These are phyloP conservation scores for Odontamblyopus lacepedii DNA, from an alignment of 2,797 vertebrate species.

Conservation along the genomic window DNA sequence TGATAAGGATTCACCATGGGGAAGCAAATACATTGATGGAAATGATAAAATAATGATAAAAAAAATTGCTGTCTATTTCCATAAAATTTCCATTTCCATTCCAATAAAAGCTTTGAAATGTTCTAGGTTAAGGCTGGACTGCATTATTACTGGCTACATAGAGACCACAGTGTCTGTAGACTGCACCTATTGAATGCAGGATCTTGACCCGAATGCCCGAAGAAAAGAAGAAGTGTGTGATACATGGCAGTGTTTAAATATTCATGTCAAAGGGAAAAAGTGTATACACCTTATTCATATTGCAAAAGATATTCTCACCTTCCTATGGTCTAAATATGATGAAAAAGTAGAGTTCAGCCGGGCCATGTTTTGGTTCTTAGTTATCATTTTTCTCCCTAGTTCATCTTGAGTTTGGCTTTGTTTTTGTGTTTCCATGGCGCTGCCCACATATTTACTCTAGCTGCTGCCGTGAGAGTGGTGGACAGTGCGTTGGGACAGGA, in stretches of 20 bases:
- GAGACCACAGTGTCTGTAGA: not conserved
- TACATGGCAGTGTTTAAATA: not conserved
- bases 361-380: slow-evolving; percentile 1
- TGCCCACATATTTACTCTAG: slow-evolving; percentile 20
- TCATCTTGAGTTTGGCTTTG: slow-evolving; percentile 7
- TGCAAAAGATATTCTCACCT: not conserved
- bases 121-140: too few relatives aligned
- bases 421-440: slow-evolving; percentile 22
- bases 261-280: not conserved
- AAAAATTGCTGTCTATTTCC: too few relatives aligned
- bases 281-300: not conserved
- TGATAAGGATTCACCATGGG: too few relatives aligned
- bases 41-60: too few relatives aligned
- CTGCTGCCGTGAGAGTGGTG: slow-evolving; percentile 36
- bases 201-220: not conserved
- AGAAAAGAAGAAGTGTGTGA: not conserved
- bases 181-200: not conserved
- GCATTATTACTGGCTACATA: not conserved
- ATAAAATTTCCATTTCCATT: too few relatives aligned
- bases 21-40: too few relatives aligned
- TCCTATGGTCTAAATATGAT: not conserved
- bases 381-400: slow-evolving; percentile 42
- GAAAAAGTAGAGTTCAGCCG: not conserved
- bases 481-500: slow-evolving; percentile 45
- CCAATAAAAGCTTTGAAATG: too few relatives aligned